phyloP scores from a whole-genome alignment of 2,797 vertebrate genomes.

The Gadopsis bispinosus region DNA sequence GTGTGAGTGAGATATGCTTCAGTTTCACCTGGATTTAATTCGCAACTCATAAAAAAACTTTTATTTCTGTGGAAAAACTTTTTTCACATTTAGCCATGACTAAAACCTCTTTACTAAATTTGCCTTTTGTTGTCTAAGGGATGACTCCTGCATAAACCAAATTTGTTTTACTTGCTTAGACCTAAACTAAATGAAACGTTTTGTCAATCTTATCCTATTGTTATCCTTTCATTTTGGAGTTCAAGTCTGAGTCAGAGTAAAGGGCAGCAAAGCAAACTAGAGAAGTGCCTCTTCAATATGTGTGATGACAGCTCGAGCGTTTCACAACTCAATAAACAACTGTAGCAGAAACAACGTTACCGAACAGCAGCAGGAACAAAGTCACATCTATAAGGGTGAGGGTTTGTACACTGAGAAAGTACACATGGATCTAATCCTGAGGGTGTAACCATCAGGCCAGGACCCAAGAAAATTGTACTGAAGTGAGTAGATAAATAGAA shows the following conservation, averaged over 20 bases:
- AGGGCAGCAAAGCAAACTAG: constrained; percentile 17
- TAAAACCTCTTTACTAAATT: background rate
- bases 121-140: background rate
- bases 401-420: constrained; percentile 17
- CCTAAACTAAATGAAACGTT: background rate
- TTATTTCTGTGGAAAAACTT: no score
- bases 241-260: background rate
- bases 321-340: constrained; percentile 40
- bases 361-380: constrained; percentile 23
- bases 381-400: background rate
- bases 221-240: background rate
- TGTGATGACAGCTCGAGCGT: constrained; percentile 11
- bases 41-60: background rate
- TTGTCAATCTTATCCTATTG: background rate
- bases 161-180: background rate
- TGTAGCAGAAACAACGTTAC: background rate
- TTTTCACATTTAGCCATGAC: background rate
- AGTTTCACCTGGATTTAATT: constrained; percentile 14
- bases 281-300: constrained; percentile 38
- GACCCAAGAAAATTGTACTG: constrained; percentile 13
- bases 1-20: background rate
- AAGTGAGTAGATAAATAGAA: constrained; percentile 25
- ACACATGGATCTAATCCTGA: constrained; percentile 27
- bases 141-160: background rate
- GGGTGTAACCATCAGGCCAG: constrained; percentile 27